Percentiles rank a stretch among this genome's conserved stretches.
phyloP scores from a whole-genome alignment of 2,797 vertebrate species.

The Benthosema pterotum region DNA sequence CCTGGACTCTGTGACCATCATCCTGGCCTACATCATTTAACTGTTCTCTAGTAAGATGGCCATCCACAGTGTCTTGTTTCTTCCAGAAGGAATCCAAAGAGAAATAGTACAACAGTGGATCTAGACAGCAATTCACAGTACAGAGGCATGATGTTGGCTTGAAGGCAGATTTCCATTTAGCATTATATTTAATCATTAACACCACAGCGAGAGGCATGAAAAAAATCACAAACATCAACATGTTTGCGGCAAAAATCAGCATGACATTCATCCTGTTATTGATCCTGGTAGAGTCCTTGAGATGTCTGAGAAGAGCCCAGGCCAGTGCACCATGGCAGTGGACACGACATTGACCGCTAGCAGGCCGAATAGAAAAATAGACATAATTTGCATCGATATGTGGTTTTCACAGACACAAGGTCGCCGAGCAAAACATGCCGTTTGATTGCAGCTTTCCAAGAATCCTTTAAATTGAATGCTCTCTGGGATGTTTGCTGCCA shows the following conservation, averaged over 20 bases:
- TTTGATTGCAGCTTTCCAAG: background rate
- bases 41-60: background rate
- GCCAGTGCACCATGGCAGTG: constrained; percentile 27
- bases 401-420: background rate
- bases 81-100: constrained; percentile 44
- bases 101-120: constrained; percentile 44
- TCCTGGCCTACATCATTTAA: too few relatives aligned
- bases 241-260: constrained; percentile 28
- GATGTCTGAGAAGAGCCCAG: constrained; percentile 5
- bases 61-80: background rate
- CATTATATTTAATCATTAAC: background rate
- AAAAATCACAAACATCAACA: constrained; percentile 32
- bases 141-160: constrained; percentile 5
- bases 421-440: background rate
- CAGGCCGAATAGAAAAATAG: background rate
- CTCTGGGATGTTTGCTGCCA: too few relatives aligned
- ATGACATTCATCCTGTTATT: constrained; percentile 28
- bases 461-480: background rate
- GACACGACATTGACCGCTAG: constrained; percentile 27
- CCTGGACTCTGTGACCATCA: too few relatives aligned
- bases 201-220: constrained; percentile 27
- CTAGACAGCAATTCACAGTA: constrained; percentile 40
- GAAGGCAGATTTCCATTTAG: rapidly evolving
- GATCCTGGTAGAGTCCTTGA: background rate
- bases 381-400: background rate